phyloP scores from a whole-genome alignment of 1,140 invertebrate genomes.

The Lepidurus apus region DNA sequence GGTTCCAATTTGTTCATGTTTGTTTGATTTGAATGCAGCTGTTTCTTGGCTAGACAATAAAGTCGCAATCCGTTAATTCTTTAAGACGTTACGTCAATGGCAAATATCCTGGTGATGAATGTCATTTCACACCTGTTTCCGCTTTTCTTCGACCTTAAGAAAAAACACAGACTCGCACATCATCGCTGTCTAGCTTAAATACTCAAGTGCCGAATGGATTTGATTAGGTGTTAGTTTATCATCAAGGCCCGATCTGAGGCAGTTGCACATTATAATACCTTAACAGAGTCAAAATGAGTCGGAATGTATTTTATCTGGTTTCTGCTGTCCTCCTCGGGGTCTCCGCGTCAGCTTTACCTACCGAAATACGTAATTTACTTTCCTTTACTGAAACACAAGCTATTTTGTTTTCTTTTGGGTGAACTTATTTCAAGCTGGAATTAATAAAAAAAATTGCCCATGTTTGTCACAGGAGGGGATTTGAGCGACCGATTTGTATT shows the following conservation, averaged over 20 bases:
- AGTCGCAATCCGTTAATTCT: background rate
- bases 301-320: background rate
- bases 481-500: background rate
- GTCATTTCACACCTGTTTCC: background rate
- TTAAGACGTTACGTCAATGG: background rate
- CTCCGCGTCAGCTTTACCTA: background rate
- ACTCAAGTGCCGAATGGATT: background rate
- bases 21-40: background rate
- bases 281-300: background rate
- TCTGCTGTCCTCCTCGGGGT: background rate
- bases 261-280: too few species aligned
- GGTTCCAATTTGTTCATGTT: background rate
- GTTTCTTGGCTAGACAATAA: conserved; percentile 8
- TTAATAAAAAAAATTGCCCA: background rate
- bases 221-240: background rate
- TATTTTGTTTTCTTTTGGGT: too few species aligned
- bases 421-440: too few species aligned
- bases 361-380: background rate
- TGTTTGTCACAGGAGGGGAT: background rate
- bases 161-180: too few species aligned
- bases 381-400: too few species aligned
- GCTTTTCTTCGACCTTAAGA: background rate
- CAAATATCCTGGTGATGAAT: background rate
- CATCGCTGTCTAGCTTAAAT: too few species aligned
- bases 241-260: background rate